Evolutionary conservation across 1,140 invertebrate species (phyloP).

Genomic region (Bombyx mori): ASM3026992v2 NC_085135.1:3663501-3664000

Average conservation of each 20-base stretch:
- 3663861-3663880: no score
- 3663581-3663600: conserved; percentile 50
- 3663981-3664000: no score
- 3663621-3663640: conserved; percentile 16
- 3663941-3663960: no score
- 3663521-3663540: conserved; percentile 1
- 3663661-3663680: conserved; percentile 20
- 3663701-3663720: conserved; percentile 15
- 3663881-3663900: no score
- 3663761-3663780: conserved; percentile 13
- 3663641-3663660: conserved; percentile 17
- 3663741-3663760: conserved; percentile 13
- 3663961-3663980: no score
- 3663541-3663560: conserved; percentile 34
- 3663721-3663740: conserved; percentile 20
- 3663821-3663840: no score
- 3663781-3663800: no score
- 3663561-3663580: conserved; percentile 30
- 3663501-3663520: conserved; percentile 53
- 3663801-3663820: no score
- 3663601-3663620: conserved; percentile 5
- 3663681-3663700: conserved; percentile 20
- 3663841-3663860: no score
- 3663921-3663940: no score
- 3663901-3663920: no score